Base-by-base conservation (phyloP, 2,888 invertebrate species). In the Drosophila affinis region DNA sequence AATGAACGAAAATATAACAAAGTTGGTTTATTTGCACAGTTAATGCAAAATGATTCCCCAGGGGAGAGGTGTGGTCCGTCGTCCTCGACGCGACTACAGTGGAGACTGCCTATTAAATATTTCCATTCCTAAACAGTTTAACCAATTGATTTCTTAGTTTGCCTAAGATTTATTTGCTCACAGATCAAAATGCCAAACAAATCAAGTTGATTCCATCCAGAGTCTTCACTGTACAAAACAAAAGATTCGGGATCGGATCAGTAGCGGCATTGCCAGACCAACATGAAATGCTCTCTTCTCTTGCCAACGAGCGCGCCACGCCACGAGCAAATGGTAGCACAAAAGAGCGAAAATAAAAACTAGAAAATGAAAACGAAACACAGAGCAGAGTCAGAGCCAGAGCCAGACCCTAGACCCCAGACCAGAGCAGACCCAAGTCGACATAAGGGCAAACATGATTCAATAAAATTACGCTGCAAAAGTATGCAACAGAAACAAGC, bases 11-110 rank as follows among this genome's bases (percentile, higher is more conserved):
- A 86, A 84, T 84, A 87, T 78, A 88, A 88, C 87, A 85, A 88
- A 82, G 74, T 87, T 88, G 81, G 84, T 83, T 72, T 87, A 88
- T 87, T 87, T 88, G 88, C 78, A 71, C 85, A 78, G 87, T 87
- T 88, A 87, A 87, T 88, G 87, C 88, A 87, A 87, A 87, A 87
- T 82, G 81, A 88, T 87, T 88, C 82, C 82, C 82, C 75, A 63
- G 77, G 79, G 82, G 75, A 76, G 75, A 44, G 62, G 65, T 53
- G 55, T 46, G 56, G 77, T 24, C 24, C 24, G 29, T 32, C 10
- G 32, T 57, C 62, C 49, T 52, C 57, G 47, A 44, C 49, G 75
- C 51, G 64, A 58, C 59, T 62, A 69, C 76, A 77, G 87, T 81
- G 56, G 44, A 45, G 34, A 49, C 14, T 63, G 34, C n/a, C 34